Conservation (phyloP, 2,113 vertebrate genomes). For the Oxyura jamaicensis region DNA sequence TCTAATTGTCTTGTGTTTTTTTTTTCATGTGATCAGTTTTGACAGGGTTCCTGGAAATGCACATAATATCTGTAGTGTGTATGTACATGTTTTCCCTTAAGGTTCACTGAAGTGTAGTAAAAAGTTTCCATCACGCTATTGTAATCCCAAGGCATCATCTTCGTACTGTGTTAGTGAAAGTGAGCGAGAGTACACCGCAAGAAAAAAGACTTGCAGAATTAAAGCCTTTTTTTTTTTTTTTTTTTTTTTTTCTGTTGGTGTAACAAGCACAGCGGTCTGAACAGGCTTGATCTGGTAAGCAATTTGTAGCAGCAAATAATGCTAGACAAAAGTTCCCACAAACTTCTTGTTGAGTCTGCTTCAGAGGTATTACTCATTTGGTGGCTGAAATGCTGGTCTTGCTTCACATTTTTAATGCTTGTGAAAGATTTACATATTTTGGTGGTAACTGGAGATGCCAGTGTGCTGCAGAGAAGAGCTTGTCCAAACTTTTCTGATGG, state of each 20-base stretch:
- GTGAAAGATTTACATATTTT: constrained; percentile 2
- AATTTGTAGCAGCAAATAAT: constrained; percentile 40
- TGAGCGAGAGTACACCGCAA: constrained; percentile 26
- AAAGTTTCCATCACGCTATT: constrained; percentile 50
- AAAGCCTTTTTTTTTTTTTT: neutral
- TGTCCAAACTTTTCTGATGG: neutral
- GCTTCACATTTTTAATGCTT: neutral
- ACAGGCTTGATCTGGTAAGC: constrained; percentile 1
- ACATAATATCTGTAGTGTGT: neutral
- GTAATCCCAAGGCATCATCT: constrained; percentile 56
- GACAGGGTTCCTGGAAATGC: constrained; percentile 52
- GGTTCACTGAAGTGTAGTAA: constrained; percentile 23
- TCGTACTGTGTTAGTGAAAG: constrained; percentile 59
- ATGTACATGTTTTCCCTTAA: constrained; percentile 62
- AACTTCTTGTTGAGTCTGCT: constrained; percentile 43
- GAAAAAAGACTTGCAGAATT: constrained; percentile 37
- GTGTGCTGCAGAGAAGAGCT: neutral
- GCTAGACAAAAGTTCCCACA: constrained; percentile 36
- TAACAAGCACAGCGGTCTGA: neutral
- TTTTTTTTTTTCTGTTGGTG: constrained; percentile 12
- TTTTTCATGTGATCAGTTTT: constrained; percentile 42
- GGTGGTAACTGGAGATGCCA: neutral
- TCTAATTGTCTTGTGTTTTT: neutral
- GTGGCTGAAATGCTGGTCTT: constrained; percentile 1
- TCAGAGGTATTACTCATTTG: constrained; percentile 45